These are phyloP conservation scores for Tragelaphus buxtoni DNA, from an alignment of 2,113 vertebrate genomes.

Conservation along the genomic window DNA sequence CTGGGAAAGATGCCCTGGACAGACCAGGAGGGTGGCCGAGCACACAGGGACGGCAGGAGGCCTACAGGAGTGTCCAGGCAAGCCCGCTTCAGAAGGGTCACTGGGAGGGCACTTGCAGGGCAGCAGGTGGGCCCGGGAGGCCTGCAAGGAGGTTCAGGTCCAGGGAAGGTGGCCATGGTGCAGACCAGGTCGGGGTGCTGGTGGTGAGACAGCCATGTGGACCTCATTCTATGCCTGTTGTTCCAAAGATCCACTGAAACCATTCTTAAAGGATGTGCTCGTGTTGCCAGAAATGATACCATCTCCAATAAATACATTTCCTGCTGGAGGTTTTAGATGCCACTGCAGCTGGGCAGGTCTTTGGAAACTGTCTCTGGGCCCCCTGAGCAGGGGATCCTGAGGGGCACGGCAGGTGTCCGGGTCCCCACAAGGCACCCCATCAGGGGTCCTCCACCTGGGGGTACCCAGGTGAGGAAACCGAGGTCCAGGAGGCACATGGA, in stretches of 20 bases:
- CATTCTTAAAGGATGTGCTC: no score
- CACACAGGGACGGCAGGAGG: not conserved
- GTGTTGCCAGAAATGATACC: not conserved
- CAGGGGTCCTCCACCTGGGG: no score
- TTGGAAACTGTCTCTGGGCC: not conserved
- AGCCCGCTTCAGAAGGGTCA: not conserved
- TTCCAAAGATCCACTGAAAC: not conserved
- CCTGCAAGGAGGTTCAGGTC: not conserved
- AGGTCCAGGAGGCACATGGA: not conserved
- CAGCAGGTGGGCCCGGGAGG: not conserved
- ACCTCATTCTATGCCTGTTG: not conserved
- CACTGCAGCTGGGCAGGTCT: not conserved
- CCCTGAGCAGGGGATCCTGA: not conserved
- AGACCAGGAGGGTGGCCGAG: not conserved
- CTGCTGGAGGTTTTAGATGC: not conserved
- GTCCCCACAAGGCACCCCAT: not conserved
- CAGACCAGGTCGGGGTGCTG: not conserved
- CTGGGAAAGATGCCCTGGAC: not conserved
- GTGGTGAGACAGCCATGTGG: accelerated
- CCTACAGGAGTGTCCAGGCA: not conserved
- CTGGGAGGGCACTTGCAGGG: not conserved
- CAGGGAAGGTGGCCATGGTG: not conserved
- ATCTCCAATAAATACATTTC: not conserved
- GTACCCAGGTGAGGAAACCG: not conserved
- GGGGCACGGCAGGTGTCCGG: not conserved